Evolutionary conservation across 2,888 invertebrate species (phyloP), one percentile per base, ranked within the genome.

Genomic region (Caradrina kadenii): DNA sequence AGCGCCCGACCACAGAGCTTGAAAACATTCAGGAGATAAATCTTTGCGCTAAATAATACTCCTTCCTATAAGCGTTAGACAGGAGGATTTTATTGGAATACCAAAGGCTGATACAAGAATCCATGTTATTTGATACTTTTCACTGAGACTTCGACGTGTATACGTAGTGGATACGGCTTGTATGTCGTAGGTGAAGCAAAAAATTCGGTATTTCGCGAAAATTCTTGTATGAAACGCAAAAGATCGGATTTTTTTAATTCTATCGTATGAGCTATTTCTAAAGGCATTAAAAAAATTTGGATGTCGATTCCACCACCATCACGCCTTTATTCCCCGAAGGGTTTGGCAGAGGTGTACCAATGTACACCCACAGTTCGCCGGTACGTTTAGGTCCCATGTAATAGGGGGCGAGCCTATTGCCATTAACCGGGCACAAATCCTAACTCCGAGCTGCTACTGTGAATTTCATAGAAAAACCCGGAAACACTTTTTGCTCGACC

Each of bases 21-120:
- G 63, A 55, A 54, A 65, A 66, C 56, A 77, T 77, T 65, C 63
- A 64, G 50, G 56, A 65, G 62, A 79, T 69, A 79, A 66, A 80
- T 76, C 58, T 53, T 56, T 45, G 39, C 19, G 54, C 52, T 80
- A 72, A 74, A 80, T 69, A 80, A 77, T 61, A 39, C 61, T 6
- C 48, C 35, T 5, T 3, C 45, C 56, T 31, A 66, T 13, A 35
- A n/a, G 10, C 5, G 10, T 48, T 62, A 67, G 45, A 21, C 15
- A 55, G 26, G 70, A 42, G 45, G 54, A 75, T 82, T 75, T 82
- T 82, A 82, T 82, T 82, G 81, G 71, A 82, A 82, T 82, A 82
- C 80, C 81, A 48, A 64, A 50, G 82, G 49, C 65, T 74, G 71
- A 59, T 75, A 62, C 53, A 48, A 55, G 82, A 73, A 82, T 78